These are phyloP conservation scores for Mormoops blainvillei DNA, from an alignment of 2,113 vertebrate genomes.

Conservation along the genomic window DNA sequence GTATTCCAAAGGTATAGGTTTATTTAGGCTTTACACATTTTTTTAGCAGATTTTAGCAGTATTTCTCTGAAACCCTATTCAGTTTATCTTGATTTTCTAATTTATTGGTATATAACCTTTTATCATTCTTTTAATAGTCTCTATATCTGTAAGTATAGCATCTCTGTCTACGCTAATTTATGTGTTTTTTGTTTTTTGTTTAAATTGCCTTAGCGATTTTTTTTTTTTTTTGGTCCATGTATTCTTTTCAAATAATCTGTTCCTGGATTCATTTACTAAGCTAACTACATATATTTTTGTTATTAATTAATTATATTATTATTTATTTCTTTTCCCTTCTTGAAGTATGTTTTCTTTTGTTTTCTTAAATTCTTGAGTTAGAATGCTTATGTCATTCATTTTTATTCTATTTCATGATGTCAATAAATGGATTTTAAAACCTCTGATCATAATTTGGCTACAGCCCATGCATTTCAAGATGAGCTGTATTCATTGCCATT, in stretches of 20 bases:
- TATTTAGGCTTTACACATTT: not conserved
- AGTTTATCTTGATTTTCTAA: not conserved
- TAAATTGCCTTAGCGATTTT: not conserved
- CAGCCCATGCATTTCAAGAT: not conserved
- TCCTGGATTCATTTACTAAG: not conserved
- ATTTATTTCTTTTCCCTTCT: not conserved
- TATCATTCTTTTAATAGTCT: not conserved
- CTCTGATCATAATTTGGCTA: not conserved
- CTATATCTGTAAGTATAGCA: not conserved
- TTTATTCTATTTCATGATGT: not conserved
- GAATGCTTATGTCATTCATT: not conserved
- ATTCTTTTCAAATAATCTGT: not conserved
- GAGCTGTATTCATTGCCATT: not conserved
- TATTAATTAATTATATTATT: not conserved
- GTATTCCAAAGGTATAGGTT: not conserved
- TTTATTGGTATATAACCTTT: not conserved
- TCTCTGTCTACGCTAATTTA: not conserved
- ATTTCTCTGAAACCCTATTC: not conserved
- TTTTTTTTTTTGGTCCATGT: not conserved
- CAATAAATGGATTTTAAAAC: not conserved
- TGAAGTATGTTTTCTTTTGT: not conserved
- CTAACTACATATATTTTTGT: not conserved
- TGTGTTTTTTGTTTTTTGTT: not conserved
- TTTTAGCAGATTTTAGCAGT: not conserved
- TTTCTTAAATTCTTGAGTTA: not conserved